Base-by-base conservation (phyloP, 2,113 vertebrate species). In the Bolborhynchus lineola region DNA sequence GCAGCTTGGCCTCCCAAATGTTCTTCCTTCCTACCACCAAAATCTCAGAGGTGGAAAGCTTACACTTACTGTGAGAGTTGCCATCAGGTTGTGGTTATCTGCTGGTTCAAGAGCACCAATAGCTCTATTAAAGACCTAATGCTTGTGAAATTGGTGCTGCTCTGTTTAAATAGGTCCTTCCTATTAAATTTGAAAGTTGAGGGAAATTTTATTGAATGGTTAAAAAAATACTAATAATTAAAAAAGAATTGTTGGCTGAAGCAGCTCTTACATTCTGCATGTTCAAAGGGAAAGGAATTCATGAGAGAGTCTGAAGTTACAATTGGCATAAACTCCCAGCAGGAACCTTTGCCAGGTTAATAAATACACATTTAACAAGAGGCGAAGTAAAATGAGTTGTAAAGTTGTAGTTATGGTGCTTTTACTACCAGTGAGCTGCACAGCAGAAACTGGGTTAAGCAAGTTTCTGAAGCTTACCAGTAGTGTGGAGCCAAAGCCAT, bases 1-100 rank as follows among this genome's bases (percentile, higher is more conserved):
- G 37, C 55, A 71, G 2, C 49, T 64, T 0, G 0, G 16, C 39
- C 13, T 81, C 1, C 1, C 37, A n/a, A 9, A 15, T 59, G 15
- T 75, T 83, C 81, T 85, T 33, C 25, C 7, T 9, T 71, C 16
- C 62, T 72, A 6, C 39, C 57, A 35, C 28, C 9, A 44, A 31
- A 74, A 59, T 59, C 28, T 83, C 18, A 72, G 49, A 77, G 59
- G 26, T 50, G 25, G 29, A 37, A 83, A 80, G 55, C 44, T 74
- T 74, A 3, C 8, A 11, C 13, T 2, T 86, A 13, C 29, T 1
- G 0, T 49, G 37, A 42, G 81, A 78, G 50, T n/a, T 59, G 33
- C 84, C 52, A 33, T 25, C 2, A 31, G 42, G 18, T 63, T 67
- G 46, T 2, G 0, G 15, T 83, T 81, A 37, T 57, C 68, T 70